Evolutionary conservation across 2,113 vertebrate genomes (phyloP).

Genomic region (Actinemys pallida): DNA sequence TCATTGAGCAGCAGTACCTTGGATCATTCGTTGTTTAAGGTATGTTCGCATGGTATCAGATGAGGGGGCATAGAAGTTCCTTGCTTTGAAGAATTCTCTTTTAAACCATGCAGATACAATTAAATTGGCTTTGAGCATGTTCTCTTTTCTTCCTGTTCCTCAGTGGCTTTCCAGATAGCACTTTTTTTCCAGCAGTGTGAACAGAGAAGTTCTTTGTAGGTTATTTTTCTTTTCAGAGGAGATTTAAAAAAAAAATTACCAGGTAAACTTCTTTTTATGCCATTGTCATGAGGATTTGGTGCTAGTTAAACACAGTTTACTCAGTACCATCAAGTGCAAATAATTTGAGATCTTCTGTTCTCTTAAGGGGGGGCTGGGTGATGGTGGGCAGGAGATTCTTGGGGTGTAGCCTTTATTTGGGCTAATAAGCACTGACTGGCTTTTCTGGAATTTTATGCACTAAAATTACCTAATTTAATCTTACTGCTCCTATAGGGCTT

Average conservation of each 20-base stretch:
- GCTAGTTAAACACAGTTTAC: neutral
- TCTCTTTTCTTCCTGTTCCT: constrained; percentile 72
- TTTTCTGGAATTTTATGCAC: constrained; percentile 14
- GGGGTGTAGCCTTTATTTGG: neutral
- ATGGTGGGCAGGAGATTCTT: neutral
- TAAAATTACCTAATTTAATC: neutral
- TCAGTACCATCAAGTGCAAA: constrained; percentile 55
- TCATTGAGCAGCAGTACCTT: neutral
- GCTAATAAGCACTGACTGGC: constrained; percentile 21
- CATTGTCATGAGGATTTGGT: neutral
- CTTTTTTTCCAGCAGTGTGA: constrained; percentile 29
- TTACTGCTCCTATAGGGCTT: neutral
- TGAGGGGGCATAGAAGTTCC: constrained; percentile 44
- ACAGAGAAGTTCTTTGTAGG: constrained; percentile 64
- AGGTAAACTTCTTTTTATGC: constrained; percentile 45
- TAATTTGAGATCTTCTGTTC: neutral
- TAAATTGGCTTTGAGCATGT: constrained; percentile 52
- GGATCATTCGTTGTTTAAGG: constrained; percentile 36
- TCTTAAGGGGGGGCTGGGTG: neutral
- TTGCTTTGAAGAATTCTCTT: constrained; percentile 18
- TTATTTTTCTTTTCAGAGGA: constrained; percentile 27
- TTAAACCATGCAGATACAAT: constrained; percentile 51
- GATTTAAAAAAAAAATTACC: neutral
- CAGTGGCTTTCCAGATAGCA: constrained; percentile 66
- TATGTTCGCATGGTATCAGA: constrained; percentile 34